Evolutionary conservation across 2,113 vertebrate genomes (phyloP), one percentile per base, ranked within the genome.

Genomic region (Solenodon paradoxus): DNA sequence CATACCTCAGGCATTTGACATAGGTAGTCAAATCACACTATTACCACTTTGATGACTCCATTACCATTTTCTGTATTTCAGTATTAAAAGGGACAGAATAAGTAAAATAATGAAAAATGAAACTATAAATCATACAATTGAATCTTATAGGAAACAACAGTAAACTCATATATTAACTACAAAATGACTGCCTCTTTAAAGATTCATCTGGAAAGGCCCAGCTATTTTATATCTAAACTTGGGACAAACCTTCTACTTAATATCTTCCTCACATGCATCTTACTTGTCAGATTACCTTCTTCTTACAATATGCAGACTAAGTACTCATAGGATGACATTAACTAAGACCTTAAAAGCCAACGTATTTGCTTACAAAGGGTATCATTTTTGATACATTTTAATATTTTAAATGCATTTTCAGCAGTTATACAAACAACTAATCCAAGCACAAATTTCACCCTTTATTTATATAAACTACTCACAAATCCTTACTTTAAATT

Each of bases 11-110:
- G 17, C 53, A 78, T 63, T 49, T 83, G 28, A 83, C 26, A 81
- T 64, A n/a, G 16, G 7, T 26, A 69, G 28, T 68, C 83, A 82
- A 68, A 83, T 47, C 24, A 78, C 78, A 83, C 45, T 40, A 83
- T 45, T 85, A 61, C 3, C 45, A 83, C 17, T 77, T 77, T 53
- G 45, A 78, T 57, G 10, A 94, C 55, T 71, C 45, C 26, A 45
- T 69, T 93, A 79, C 30, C 55, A 88, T 66, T 57, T 93, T 93
- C 53, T 69, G 16, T 90, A 90, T 77, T 95, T 86, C n/a, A 86
- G 53, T 86, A 93, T n/a, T 86, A 80, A n/a, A n/a, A 85, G 72
- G 45, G 24, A 88, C 45, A 88, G n/a, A 64, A 71, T 8, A 59
- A n/a, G 35, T 77, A 35, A 57, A 92, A 72, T 53, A 89, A 75